Base-by-base conservation (phyloP, 2,113 vertebrate species). In the Forbesichthys agassizii region DNA sequence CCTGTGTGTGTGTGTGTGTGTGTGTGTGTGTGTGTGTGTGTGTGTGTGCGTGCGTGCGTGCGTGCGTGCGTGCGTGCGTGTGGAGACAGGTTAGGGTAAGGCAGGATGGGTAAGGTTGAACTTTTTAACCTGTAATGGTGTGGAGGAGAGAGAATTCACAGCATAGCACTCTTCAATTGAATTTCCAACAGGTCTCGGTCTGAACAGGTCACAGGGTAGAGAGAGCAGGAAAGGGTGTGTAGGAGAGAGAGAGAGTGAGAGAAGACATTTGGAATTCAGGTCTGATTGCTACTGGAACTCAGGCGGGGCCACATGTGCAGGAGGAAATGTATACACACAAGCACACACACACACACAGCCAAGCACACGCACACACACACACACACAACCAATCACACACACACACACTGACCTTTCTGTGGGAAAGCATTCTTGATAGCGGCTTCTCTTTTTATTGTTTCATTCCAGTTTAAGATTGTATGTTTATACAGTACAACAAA, bases 321-420 rank as follows among this genome's bases (percentile, higher is more conserved):
- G n/a, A 6, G n/a, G 13, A 4, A 13, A 53, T n/a, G n/a, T 33
- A 14, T 64, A 16, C 33, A 58, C 56, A 58, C 56, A 58, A 20
- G 33, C 56, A 58, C 56, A 42, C 56, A 58, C 18, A 66, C 47
- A 27, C 27, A 27, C 27, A 27, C 27, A 27, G 27, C 27, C 27
- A 27, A 27, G 27, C 27, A 27, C 27, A 27, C 27, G 27, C 27
- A 27, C 27, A 27, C 27, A 27, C 2, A 27, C 2, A 27, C 16
- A 16, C 16, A 16, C 27, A 27, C 27, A 27, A 27, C 27, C 27
- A 27, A 27, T 27, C 27, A 27, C 27, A 27, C 27, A 27, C 27
- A 27, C 63, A 64, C 68, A 64, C 77, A 57, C 36, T 87, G 85
- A 90, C 85, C 84, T 90, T 88, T 88, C 46, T 27, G 3, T 60